phyloP scores from a whole-genome alignment of 2,113 vertebrate genomes.

The Trachemys scripta region DNA sequence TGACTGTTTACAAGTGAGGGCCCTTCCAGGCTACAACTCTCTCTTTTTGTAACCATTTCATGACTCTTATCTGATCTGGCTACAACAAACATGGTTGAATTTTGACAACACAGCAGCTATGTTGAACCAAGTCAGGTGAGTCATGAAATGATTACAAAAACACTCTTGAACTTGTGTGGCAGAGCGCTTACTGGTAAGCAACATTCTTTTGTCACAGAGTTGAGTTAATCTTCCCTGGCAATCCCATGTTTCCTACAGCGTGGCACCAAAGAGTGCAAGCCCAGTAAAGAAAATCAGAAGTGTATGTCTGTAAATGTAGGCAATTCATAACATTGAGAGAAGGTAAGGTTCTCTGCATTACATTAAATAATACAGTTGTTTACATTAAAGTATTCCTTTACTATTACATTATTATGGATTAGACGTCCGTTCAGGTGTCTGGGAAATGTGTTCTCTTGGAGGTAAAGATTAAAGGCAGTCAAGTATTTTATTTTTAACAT shows the following conservation, averaged over 20 bases:
- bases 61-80: neutral
- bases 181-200: too few species aligned
- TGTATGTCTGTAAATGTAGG: neutral
- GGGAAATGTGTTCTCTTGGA: neutral
- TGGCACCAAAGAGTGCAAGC: neutral
- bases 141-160: neutral
- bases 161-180: neutral
- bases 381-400: neutral
- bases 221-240: neutral
- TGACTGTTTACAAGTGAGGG: neutral
- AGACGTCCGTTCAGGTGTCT: neutral
- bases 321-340: neutral
- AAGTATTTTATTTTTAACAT: neutral
- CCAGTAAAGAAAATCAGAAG: neutral
- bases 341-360: neutral
- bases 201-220: neutral
- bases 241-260: neutral
- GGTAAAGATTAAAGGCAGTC: neutral
- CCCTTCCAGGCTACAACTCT: neutral
- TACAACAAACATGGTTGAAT: neutral
- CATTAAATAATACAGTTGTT: too few species aligned
- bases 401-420: neutral
- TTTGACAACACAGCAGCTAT: neutral
- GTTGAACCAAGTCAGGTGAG: neutral
- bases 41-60: neutral